Evolutionary conservation across 2,113 vertebrate genomes (phyloP), one percentile per base, ranked within the genome.

Genomic region (Diglossa brunneiventris): DNA sequence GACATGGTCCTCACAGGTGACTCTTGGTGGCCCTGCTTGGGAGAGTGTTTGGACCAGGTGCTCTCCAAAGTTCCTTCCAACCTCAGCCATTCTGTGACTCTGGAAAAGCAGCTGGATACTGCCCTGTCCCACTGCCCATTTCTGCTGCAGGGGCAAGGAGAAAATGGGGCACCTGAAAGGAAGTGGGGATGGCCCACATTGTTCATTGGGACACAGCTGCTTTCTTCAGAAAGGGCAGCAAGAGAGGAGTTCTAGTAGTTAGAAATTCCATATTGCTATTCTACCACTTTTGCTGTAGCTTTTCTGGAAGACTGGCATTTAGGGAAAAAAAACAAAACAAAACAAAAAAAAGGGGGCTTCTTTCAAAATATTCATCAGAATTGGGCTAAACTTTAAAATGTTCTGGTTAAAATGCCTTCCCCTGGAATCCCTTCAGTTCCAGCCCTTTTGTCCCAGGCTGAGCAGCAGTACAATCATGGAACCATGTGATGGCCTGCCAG

Each of bases 251-350:
- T 86, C 3, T 0, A 33, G 22, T 8, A 69, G 42, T 41, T 41
- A 44, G 21, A 55, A 39, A 77, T 27, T 21, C 55, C 68, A 50
- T 79, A 50, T 19, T 49, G 41, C 64, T 89, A 3, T 23, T 78
- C 42, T 50, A 1, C 58, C 21, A 20, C 33, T 87, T 87, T 19
- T 75, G 47, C 56, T 67, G 73, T n/a, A 74, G 68, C 39, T 91
- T 50, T 84, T 79, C 52, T 82, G 87, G 68, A 90, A 86, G 68
- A 80, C 83, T 79, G 33, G 64, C 37, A 78, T 66, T 66, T 21
- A 35, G n/a, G 39, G 1, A 0, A 6, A 2, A 13, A 30, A 17
- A n/a, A n/a, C n/a, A n/a, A n/a, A n/a, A n/a, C n/a, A n/a, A 63
- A 58, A 39, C 39, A 39, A n/a, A 62, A 50, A 41, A 56, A 20